Percentiles rank a stretch among this genome's conserved stretches.
Conservation (phyloP, 2,888 invertebrate species). For the Heliothis peltigera region DNA sequence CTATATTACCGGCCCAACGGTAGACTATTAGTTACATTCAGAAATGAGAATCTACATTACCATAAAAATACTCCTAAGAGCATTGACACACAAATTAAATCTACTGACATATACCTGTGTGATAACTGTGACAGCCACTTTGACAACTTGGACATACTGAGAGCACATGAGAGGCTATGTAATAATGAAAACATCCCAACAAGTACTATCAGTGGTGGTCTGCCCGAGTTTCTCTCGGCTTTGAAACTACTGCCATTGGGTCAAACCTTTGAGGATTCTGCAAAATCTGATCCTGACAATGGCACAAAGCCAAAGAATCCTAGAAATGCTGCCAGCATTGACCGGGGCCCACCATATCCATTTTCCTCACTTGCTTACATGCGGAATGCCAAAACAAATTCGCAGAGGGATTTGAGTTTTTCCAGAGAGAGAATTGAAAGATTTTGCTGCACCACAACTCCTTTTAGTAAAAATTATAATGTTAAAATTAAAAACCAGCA, state of each 20-base stretch:
- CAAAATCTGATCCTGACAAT: constrained; percentile 54
- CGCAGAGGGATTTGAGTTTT: constrained; percentile 76
- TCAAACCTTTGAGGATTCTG: constrained; percentile 57
- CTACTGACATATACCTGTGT: constrained; percentile 93
- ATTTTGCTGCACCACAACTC: constrained; percentile 79
- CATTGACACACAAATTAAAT: constrained; percentile 86
- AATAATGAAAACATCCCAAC: constrained; percentile 75
- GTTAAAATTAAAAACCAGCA: constrained; percentile 80
- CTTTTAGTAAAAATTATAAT: constrained; percentile 77
- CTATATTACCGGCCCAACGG: constrained; percentile 91
- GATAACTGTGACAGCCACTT: constrained; percentile 94
- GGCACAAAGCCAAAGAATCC: constrained; percentile 73
- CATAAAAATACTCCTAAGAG: constrained; percentile 65
- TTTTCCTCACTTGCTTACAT: constrained; percentile 87
- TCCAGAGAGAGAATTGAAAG: constrained; percentile 84
- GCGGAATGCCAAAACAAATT: constrained; percentile 77
- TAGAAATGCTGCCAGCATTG: constrained; percentile 78
- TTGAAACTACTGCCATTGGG: constrained; percentile 76
- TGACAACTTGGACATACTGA: constrained; percentile 83
- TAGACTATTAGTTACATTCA: constrained; percentile 92
- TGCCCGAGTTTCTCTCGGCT: constrained; percentile 82
- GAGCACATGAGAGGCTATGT: constrained; percentile 85
- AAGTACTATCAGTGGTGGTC: constrained; percentile 71
- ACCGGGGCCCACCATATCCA: constrained; percentile 84
- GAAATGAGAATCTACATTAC: constrained; percentile 93